Base-by-base conservation (phyloP, 64 coral and sea anemone species). In the Porites lutea region DNA sequence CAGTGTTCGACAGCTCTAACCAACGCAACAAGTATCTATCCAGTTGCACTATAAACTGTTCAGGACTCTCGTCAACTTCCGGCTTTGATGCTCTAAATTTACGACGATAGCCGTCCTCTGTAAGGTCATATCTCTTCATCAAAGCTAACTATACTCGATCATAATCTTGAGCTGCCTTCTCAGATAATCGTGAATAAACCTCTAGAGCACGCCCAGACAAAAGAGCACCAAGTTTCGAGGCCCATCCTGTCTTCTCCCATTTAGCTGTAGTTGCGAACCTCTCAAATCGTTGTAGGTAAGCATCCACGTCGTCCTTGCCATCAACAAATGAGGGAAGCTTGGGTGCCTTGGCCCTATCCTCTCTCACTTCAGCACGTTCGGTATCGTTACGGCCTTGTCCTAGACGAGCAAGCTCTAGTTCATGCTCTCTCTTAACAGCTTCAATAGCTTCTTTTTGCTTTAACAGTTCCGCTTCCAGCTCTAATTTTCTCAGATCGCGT, bases 11-110 rank as follows among this genome's bases (percentile, higher is more conserved):
- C 2, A 95, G 18, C 13, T 96, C 95, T 14, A 92, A 50, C 90
- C 94, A 96, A 5, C 89, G 82, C 5, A 54, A 45, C 2, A 89
- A 62, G 5, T 77, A 83, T 0, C 53, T 49, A 0, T 78, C 6
- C 53, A 96, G n/a, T 75, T 90, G 76, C 0, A 80, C 83, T 43
- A 75, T 63, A 66, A 96, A 96, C 53, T 96, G 94, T 13, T n/a
- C n/a, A n/a, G n/a, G n/a, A n/a, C n/a, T n/a, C n/a, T n/a, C n/a
- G n/a, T n/a, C n/a, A n/a, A n/a, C n/a, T n/a, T n/a, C n/a, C n/a
- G n/a, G n/a, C n/a, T n/a, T n/a, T n/a, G n/a, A n/a, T n/a, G n/a
- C n/a, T n/a, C n/a, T n/a, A n/a, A n/a, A n/a, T n/a, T n/a, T n/a
- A n/a, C n/a, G n/a, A n/a, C n/a, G n/a, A n/a, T n/a, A n/a, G n/a